phyloP scores from a whole-genome alignment of 2,797 vertebrate genomes.

The Myiothlypis chrysogaster region DNA sequence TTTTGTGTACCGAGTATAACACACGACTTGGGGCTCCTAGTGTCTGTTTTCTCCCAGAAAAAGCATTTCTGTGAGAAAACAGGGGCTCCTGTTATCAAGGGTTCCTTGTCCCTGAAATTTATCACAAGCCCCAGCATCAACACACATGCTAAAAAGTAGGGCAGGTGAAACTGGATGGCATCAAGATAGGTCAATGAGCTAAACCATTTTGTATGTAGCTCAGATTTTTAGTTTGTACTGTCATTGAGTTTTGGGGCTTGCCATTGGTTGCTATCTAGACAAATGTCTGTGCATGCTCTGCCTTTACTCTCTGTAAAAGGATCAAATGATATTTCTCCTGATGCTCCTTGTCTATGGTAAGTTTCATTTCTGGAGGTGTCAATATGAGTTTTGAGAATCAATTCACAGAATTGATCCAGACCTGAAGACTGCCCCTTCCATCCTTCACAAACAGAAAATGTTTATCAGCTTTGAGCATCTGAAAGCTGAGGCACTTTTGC shows the following conservation, averaged over 20 bases:
- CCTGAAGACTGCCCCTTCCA: accelerated
- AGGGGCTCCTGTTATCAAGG: background rate
- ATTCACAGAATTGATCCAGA: background rate
- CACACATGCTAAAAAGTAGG: background rate
- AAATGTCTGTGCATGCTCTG: background rate
- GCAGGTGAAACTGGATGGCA: background rate
- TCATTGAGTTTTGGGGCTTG: background rate
- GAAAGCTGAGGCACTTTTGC: background rate
- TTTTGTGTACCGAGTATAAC: background rate
- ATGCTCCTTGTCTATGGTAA: background rate
- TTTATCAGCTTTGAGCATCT: background rate
- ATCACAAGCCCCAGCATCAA: background rate
- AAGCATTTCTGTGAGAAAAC: background rate
- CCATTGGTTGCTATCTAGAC: background rate
- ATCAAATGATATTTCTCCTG: background rate
- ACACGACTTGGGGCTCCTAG: background rate
- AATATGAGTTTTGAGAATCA: background rate
- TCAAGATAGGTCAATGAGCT: background rate
- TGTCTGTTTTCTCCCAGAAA: background rate
- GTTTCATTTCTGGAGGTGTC: background rate
- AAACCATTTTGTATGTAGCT: background rate
- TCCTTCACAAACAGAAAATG: background rate
- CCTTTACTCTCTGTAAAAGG: background rate
- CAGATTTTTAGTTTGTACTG: background rate
- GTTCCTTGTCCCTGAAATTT: background rate